phyloP scores from a whole-genome alignment of 2,113 vertebrate genomes.

The Brachypodius melanocephalos region DNA sequence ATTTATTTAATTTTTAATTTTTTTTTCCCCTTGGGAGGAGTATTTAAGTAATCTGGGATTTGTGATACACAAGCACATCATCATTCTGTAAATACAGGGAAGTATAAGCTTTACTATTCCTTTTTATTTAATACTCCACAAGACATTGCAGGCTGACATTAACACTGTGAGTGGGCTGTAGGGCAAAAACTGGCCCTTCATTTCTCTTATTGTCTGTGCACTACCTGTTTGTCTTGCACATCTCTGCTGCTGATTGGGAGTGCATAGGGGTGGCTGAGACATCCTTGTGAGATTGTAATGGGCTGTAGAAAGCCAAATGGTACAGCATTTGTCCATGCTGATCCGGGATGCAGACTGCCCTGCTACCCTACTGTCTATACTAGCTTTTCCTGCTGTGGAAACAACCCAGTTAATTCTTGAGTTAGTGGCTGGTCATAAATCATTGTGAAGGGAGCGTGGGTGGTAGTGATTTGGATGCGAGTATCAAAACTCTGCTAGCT shows the following conservation, averaged over 20 bases:
- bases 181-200: not conserved
- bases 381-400: not conserved
- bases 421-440: not conserved
- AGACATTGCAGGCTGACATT: not conserved
- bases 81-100: not conserved
- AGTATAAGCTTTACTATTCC: not conserved
- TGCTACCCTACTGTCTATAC: not conserved
- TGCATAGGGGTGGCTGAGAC: not conserved
- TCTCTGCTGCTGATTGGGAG: not conserved
- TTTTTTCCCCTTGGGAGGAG: not conserved
- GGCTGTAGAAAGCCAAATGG: not conserved
- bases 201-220: not conserved
- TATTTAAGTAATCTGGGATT: not conserved
- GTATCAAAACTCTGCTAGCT: not conserved
- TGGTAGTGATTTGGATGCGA: not conserved
- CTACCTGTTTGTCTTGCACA: not conserved
- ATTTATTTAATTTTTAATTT: not conserved
- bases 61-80: not conserved
- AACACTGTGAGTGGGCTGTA: accelerated
- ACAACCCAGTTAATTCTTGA: not conserved
- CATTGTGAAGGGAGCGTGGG: not conserved
- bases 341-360: not conserved
- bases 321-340: not conserved
- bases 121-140: not conserved
- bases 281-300: not conserved